Evolutionary conservation across 92 coral and sea anemone genomes (phyloP), one percentile per base, ranked within the genome.

Genomic region (Paragorgia papillata): DNA sequence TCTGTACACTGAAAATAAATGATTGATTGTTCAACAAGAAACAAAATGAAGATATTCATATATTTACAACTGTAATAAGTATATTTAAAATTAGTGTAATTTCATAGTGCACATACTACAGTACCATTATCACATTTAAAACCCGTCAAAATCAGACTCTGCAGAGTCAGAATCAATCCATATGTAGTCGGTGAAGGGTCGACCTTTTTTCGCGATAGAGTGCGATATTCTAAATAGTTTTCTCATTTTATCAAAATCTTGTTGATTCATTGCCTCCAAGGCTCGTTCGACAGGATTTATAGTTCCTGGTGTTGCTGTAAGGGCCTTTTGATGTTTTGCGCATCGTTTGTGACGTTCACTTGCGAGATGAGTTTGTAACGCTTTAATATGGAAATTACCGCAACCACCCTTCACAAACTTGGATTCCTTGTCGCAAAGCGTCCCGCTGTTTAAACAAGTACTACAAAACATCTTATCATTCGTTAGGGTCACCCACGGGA

Each of bases 211-310:
- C 3, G 57, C 74, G 35, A 66, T 66, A 5, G 74, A 37, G 25
- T 41, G 74, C 3, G 74, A 2, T 66, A 66, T 41, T 66, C 55
- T 18, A 66, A 66, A 66, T 18, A 66, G 57, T 46, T 18, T 66
- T 37, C 71, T 64, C 74, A 66, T 66, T 25, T 66, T 66, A 21
- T 66, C 74, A 66, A 66, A 41, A 66, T 66, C 25, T 66, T 66
- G 55, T 66, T 66, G 17, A 66, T 41, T 44, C 74, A 66, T 66
- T 66, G 55, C 74, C 57, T 40, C 7, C 30, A 41, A 64, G 48
- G 71, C 71, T 34, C 25, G 0, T 37, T 64, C 26, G 51, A 32
- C 71, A 64, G 71, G 51, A 64, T 64, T 64, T n/a, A n/a, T n/a
- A 32, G 71, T 64, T 18, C 71, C 71, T 37, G 71, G 71, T 32